Conservation (phyloP, 35 echinoderm and acorn worm genomes). For the Hemicentrotus pulcherrimus region DNA sequence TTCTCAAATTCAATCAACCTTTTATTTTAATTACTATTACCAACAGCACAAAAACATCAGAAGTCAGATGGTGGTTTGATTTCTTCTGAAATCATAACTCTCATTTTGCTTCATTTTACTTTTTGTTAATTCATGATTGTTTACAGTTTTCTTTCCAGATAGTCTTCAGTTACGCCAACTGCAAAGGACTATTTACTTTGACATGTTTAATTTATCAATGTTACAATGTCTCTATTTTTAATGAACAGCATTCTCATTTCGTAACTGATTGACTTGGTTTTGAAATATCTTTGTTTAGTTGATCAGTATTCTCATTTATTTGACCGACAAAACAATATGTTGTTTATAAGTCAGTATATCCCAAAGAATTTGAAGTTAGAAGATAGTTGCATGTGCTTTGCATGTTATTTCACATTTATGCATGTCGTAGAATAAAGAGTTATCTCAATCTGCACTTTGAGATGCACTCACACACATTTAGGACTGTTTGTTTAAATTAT, state of each 20-base stretch:
- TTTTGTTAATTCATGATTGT: neutral
- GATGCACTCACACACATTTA: neutral
- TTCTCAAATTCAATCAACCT: neutral
- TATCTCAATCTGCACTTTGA: neutral
- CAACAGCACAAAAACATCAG: neutral
- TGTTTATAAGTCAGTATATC: too few relatives aligned
- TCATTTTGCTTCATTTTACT: neutral
- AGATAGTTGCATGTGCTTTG: neutral
- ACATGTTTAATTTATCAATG: neutral
- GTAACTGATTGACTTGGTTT: too few relatives aligned
- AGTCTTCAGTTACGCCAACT: neutral
- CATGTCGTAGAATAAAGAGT: neutral
- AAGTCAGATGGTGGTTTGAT: neutral
- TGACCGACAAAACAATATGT: neutral
- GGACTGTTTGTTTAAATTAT: neutral
- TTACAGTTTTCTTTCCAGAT: neutral
- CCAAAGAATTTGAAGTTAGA: neutral
- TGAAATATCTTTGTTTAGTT: too few relatives aligned
- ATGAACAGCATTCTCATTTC: neutral
- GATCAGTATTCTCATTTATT: neutral
- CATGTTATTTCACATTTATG: neutral
- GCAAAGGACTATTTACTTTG: neutral
- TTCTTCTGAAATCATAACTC: conserved; percentile 10
- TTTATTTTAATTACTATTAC: neutral
- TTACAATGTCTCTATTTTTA: neutral